These are phyloP conservation scores for Leptoteleia sp. DNA, from an alignment of 1,140 invertebrate species.

Conservation along the genomic window DNA sequence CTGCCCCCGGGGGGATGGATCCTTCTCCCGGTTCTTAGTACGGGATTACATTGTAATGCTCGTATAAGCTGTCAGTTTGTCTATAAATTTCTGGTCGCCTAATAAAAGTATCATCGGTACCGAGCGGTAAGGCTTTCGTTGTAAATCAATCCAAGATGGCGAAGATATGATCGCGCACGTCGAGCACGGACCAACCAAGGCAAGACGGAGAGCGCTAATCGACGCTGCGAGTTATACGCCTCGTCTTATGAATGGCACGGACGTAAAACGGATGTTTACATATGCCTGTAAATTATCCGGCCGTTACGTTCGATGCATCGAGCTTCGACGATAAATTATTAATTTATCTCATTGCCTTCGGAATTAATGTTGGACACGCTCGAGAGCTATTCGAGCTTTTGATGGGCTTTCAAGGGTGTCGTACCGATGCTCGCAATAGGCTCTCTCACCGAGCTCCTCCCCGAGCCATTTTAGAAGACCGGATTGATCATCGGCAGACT, in stretches of 20 bases:
- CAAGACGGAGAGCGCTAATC: conserved; percentile 64
- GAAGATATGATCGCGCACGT: conserved; percentile 68
- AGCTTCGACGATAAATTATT: conserved; percentile 65
- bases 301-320: conserved; percentile 65
- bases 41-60: conserved; percentile 69
- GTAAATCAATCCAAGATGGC: conserved; percentile 71
- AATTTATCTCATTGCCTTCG: conserved; percentile 65
- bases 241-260: conserved; percentile 66
- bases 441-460: too few species aligned
- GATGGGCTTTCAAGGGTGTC: background rate
- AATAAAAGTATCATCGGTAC: conserved; percentile 71
- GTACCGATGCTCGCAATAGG: too few species aligned
- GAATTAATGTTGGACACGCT: conserved; percentile 42
- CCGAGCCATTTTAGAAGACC: background rate
- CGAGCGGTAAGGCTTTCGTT: conserved; percentile 59
- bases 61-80: conserved; percentile 68
- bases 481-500: background rate
- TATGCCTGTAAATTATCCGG: conserved; percentile 69
- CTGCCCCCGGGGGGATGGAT: conserved; percentile 53
- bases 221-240: conserved; percentile 67
- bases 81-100: conserved; percentile 68
- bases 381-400: conserved; percentile 18
- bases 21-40: conserved; percentile 62
- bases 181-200: conserved; percentile 47
- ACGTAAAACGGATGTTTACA: conserved; percentile 71